Percentiles rank a stretch among this genome's conserved stretches.
Conservation (phyloP, 1,140 invertebrate genomes). For the Homalodisca vitripennis region DNA sequence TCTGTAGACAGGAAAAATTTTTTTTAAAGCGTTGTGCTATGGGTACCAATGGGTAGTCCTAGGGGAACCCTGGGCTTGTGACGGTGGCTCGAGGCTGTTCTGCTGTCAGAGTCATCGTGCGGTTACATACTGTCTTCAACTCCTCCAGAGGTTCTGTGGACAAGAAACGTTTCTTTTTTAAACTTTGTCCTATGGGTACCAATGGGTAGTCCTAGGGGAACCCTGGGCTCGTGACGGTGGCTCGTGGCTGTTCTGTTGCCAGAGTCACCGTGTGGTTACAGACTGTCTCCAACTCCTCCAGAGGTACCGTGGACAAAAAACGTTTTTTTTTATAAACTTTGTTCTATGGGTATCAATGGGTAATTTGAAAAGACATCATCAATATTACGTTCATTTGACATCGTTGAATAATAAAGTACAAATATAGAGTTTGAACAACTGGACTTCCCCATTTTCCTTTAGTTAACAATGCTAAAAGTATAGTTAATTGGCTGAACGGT, state of each 20-base stretch:
- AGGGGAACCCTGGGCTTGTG: conserved; percentile 67
- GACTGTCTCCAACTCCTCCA: conserved; percentile 47
- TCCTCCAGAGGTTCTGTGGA: conserved; percentile 46
- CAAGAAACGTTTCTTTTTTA: background rate
- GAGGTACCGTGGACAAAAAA: conserved; percentile 31
- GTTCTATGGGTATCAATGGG: no score
- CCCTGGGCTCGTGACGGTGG: conserved; percentile 61
- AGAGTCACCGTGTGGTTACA: conserved; percentile 64
- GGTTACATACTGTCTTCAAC: conserved; percentile 58
- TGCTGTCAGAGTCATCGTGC: conserved; percentile 56
- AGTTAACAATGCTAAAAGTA: no score
- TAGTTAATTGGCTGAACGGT: no score
- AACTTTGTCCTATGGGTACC: no score
- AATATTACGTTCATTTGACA: no score
- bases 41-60: conserved; percentile 69
- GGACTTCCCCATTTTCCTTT: no score
- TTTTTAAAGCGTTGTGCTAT: no score
- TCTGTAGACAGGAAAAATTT: conserved; percentile 39
- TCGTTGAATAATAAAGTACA: no score
- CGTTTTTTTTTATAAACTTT: no score
- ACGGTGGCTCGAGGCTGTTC: conserved; percentile 57
- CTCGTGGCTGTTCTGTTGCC: conserved; percentile 56
- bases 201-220: conserved; percentile 70
- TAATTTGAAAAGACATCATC: conserved; percentile 67
- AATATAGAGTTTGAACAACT: no score